These are phyloP conservation scores for Scomber japonicus DNA, from an alignment of 2,113 vertebrate species.

Conservation along the genomic window DNA sequence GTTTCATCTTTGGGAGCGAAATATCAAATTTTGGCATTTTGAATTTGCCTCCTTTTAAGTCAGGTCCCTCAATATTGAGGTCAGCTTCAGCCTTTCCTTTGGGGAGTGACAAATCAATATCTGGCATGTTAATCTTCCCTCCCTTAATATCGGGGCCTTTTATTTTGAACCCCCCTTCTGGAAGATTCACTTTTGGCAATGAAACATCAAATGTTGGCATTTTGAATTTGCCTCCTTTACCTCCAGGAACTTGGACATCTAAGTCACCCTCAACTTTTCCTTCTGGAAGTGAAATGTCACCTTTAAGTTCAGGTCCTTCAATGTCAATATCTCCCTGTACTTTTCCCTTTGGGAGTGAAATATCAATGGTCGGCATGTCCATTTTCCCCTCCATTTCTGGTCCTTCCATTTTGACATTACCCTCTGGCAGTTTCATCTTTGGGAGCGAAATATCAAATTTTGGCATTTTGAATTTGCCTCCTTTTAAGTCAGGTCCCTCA, in stretches of 20 bases:
- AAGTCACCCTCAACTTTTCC: not conserved
- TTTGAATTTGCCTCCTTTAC: constrained; percentile 43
- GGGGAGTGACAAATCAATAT: constrained; percentile 54
- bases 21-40: constrained; percentile 57
- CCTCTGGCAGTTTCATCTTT: constrained; percentile 62
- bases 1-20: constrained; percentile 60
- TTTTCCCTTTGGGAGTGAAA: constrained; percentile 72
- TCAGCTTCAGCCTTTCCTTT: constrained; percentile 49
- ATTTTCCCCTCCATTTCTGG: constrained; percentile 12
- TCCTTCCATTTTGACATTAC: constrained; percentile 26
- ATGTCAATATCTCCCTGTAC: constrained; percentile 8
- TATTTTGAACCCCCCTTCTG: constrained; percentile 25
- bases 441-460: constrained; percentile 62
- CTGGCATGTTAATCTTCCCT: constrained; percentile 61
- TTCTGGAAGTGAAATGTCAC: constrained; percentile 62
- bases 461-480: constrained; percentile 62
- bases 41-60: constrained; percentile 63
- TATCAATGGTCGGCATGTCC: constrained; percentile 58
- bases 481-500: constrained; percentile 48
- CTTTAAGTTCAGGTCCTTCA: constrained; percentile 47
- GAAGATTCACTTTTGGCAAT: constrained; percentile 42
- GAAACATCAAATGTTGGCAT: constrained; percentile 50
- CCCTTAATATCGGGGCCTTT: constrained; percentile 33
- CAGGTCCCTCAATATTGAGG: constrained; percentile 40
- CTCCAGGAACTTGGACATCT: constrained; percentile 21